Base-by-base conservation (phyloP, 2,888 invertebrate species). In the Eugnorisma glareosa region DNA sequence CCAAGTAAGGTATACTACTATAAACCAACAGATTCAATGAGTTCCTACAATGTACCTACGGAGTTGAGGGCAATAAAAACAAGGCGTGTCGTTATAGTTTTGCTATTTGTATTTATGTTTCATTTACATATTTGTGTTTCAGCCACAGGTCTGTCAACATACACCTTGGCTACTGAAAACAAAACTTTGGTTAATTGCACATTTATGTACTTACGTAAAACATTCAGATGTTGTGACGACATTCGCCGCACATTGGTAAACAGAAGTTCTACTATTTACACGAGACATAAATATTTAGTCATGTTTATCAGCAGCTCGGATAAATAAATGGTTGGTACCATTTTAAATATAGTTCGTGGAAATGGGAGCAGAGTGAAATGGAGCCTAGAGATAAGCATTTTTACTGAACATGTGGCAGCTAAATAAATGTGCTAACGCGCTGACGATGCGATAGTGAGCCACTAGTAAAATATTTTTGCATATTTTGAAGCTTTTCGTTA, bases 11-110 rank as follows among this genome's bases (percentile, higher is more conserved):
- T 79, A 78, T 82, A 77, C 78, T 57, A 59, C 28, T 59, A 31
- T 35, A 35, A 21, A 88, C 79, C 79, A 79, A 84, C 81, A 80
- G 77, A 74, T 79, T 85, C 84, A 82, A 79, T 79, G 76, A 73
- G 76, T 54, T 77, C 61, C 78, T 77, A 71, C 73, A 75, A 75
- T 81, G 40, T 80, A n/a, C n/a, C n/a, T n/a, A 64, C 40, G 24
- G 67, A 83, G 70, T 80, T 67, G 59, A 73, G 67, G 59, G 57
- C 61, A 82, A 78, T 79, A 83, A 82, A 83, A 88, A 78, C 68
- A 83, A 79, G 64, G 63, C 66, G 72, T 67, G 67, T 61, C 51
- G 68, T 67, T 85, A 75, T 66, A 40, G 63, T 67, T 84, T 79
- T 45, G 59, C 28, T 80, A 75, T 80, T 81, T 81, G 67, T 77